Base-by-base conservation (phyloP, 2,113 vertebrate species). In the Rhinolophus ferrumequinum region DNA sequence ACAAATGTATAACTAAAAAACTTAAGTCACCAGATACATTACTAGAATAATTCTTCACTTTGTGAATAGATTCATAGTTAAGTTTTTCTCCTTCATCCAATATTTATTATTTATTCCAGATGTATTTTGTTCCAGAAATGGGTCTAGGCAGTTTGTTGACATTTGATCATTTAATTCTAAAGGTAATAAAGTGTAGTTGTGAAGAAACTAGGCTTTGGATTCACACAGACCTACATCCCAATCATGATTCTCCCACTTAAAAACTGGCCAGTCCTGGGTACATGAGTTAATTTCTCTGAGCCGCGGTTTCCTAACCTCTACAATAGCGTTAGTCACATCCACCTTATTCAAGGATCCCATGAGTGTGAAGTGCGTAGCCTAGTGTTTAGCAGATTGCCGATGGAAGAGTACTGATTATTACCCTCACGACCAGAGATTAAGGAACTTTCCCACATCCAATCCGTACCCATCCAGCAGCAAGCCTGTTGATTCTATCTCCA, bases 121-220 rank as follows among this genome's bases (percentile, higher is more conserved):
- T 92, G 69, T 84, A 44, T 75, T 92, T 60, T 60, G 47, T 56
- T 38, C 13, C 26, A 70, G 35, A 69, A 50, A 52, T 19, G 8
- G 11, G 60, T 15, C 8, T 60, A 11, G 41, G 28, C 47, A 35
- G 15, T 33, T 75, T 21, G 28, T 50, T 90, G 19, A 76, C 9
- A 86, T 64, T 81, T 54, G 30, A 67, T 69, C 12, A 30, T 44
- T 81, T 66, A 76, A 92, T 86, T 87, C 44, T 66, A 54, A 64
- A 62, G 26, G 22, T 30, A 38, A 21, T 28, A 15, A 92, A 26
- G 10, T 33, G 9, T 22, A 67, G 2, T n/a, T 67, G 19, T 82
- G 75, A 47, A 62, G 75, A 94, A 94, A 75, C 44, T 33, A 76
- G 30, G 30, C 56, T 93, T 82, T 94, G 70, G 8, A 73, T n/a